Evolutionary conservation across 2,888 invertebrate species (phyloP), one percentile per base, ranked within the genome.

Genomic region (Euphydryas editha): DNA sequence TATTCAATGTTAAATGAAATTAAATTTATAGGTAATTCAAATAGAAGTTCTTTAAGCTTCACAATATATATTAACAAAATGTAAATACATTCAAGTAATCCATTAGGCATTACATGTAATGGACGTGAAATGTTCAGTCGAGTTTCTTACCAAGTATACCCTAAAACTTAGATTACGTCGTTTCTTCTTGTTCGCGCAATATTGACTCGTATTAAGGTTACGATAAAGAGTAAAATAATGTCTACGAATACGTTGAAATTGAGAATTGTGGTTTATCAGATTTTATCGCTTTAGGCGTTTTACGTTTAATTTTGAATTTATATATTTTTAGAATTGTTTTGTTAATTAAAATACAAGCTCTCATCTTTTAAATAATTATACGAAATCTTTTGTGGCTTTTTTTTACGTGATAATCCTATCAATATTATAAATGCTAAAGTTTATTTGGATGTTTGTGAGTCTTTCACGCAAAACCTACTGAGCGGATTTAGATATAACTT

Each of bases 31-130:
- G n/a, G n/a, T n/a, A 24, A 18, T 17, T 3, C 10, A 20, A 47
- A 20, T 47, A 47, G 17, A 47, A 11, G 21, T 24, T 58, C 6
- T n/a, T 58, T n/a, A 21, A 58, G 44, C 24, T n/a, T n/a, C 11
- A 44, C 10, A 55, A 44, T 15, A n/a, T 39, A 44, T 55, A 21
- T 51, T 30, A 21, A 46, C 36, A 18, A 44, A 36, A 55, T 62
- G 54, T 69, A 55, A 62, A 60, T 56, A 55, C 54, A 67, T 65
- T 24, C 21, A 72, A 69, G 66, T 69, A 70, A 74, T 72, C 72
- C 73, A 77, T 75, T 76, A 73, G 65, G 64, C 66, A 66, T 66
- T 72, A 71, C 78, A 70, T 75, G 76, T 73, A 71, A 70, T 65
- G 69, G 72, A 72, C 73, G 72, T 73, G 70, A 73, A 73, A 67